phyloP scores from a whole-genome alignment of 1,140 invertebrate genomes.

The Elymnias hypermnestra region DNA sequence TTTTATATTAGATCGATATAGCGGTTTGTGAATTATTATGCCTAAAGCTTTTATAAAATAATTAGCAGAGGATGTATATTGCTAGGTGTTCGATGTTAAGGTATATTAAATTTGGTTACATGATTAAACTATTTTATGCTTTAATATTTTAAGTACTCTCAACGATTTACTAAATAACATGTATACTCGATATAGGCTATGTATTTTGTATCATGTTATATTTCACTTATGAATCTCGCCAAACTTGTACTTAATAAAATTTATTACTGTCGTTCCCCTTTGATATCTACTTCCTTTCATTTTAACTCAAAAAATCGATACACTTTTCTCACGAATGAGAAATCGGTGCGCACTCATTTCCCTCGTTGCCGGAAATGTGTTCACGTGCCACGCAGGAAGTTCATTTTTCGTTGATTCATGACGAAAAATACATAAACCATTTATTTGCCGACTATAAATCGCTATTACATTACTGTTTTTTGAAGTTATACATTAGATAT shows the following conservation, averaged over 20 bases:
- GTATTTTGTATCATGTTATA: background rate
- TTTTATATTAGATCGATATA: no score
- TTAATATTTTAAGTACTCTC: background rate
- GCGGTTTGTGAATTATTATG: no score
- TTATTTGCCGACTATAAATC: background rate
- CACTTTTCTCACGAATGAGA: constrained; percentile 13
- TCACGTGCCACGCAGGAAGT: constrained; percentile 50
- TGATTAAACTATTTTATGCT: background rate
- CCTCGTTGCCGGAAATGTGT: constrained; percentile 32
- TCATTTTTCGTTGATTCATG: constrained; percentile 37
- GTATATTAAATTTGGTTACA: background rate
- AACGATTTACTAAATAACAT: no score
- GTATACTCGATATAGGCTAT: no score
- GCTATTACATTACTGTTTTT: no score
- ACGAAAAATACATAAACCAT: constrained; percentile 4
- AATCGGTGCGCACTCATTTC: constrained; percentile 8
- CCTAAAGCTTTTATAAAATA: no score
- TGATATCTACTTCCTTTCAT: background rate
- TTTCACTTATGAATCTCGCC: background rate
- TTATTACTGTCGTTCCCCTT: background rate
- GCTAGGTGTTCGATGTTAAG: no score
- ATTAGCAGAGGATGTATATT: no score
- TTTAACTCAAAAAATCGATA: constrained; percentile 10
- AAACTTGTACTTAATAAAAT: background rate
- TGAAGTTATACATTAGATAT: no score